phyloP scores from a whole-genome alignment of 2,888 invertebrate species.

The Drosophila emarginata region DNA sequence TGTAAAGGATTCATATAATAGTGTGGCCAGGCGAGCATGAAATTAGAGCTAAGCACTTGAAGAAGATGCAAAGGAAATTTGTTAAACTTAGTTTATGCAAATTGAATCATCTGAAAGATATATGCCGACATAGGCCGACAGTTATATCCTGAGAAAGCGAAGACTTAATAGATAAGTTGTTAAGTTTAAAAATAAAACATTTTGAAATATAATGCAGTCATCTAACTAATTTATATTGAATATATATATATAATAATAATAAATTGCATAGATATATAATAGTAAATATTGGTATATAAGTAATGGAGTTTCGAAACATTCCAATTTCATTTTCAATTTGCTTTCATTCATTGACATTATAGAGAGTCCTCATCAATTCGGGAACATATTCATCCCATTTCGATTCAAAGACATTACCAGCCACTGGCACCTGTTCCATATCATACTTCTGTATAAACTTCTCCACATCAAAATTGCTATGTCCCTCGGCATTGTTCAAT shows the following conservation, averaged over 20 bases:
- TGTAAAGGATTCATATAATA: constrained; percentile 15
- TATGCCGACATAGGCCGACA: not conserved
- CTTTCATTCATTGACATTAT: constrained; percentile 41
- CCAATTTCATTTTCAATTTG: not conserved
- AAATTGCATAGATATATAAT: not conserved
- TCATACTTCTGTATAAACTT: constrained; percentile 86
- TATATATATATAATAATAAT: not conserved
- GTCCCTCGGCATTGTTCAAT: constrained; percentile 78
- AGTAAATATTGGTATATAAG: not conserved
- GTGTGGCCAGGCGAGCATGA: constrained; percentile 57
- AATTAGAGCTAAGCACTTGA: constrained; percentile 48
- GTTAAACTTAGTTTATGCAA: constrained; percentile 2
- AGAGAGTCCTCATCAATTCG: constrained; percentile 69
- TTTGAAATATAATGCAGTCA: not conserved
- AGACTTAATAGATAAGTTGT: too few species aligned
- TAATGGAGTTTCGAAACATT: constrained; percentile 1
- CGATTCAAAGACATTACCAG: constrained; percentile 91
- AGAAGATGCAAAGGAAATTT: constrained; percentile 14
- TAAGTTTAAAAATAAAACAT: not conserved
- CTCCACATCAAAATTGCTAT: constrained; percentile 81
- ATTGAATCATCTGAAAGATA: not conserved
- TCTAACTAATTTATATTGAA: constrained; percentile 9
- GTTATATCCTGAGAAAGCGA: too few species aligned
- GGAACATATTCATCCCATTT: constrained; percentile 87
- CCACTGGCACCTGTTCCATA: constrained; percentile 87